Conservation (phyloP, 2,888 invertebrate species). For the Epinotia brunnichana region DNA sequence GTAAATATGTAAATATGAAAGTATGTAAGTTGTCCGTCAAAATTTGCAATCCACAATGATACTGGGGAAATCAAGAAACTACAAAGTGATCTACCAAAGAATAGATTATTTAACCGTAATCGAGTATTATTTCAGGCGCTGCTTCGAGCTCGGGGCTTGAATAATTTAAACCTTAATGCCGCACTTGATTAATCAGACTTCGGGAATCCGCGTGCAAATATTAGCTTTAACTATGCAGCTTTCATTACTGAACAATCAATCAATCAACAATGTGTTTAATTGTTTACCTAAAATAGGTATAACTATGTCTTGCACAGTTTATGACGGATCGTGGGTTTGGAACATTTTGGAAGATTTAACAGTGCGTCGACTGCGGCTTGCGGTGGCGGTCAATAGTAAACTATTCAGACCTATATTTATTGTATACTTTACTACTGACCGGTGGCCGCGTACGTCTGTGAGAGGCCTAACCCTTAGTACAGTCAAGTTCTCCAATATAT, state of each 20-base stretch:
- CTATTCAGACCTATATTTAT: too few species aligned
- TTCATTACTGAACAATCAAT: background rate
- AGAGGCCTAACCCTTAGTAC: too few species aligned
- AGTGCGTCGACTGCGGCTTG: too few species aligned
- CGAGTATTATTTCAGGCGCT: slow-evolving; percentile 27
- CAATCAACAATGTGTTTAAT: background rate
- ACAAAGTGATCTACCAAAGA: background rate
- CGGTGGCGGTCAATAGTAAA: too few species aligned
- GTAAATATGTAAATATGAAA: too few species aligned
- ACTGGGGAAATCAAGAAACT: slow-evolving; percentile 15
- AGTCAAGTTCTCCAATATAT: too few species aligned
- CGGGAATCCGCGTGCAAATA: slow-evolving; percentile 4
- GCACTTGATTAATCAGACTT: slow-evolving; percentile 19
- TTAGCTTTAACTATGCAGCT: slow-evolving; percentile 1
- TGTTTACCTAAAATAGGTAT: background rate
- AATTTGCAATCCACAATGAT: background rate
- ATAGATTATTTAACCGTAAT: slow-evolving; percentile 23
- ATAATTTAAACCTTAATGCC: slow-evolving; percentile 9
- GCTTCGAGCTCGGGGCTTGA: background rate
- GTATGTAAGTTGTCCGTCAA: too few species aligned
- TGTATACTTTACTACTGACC: too few species aligned
- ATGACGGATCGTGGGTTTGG: too few species aligned
- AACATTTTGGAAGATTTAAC: too few species aligned
- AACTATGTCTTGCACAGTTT: too few species aligned
- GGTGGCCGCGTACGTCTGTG: too few species aligned